These are phyloP conservation scores for Turritopsis dohrnii DNA, from an alignment of 30 jellyfish, hydroid and myxozoan species.

Conservation along the genomic window DNA sequence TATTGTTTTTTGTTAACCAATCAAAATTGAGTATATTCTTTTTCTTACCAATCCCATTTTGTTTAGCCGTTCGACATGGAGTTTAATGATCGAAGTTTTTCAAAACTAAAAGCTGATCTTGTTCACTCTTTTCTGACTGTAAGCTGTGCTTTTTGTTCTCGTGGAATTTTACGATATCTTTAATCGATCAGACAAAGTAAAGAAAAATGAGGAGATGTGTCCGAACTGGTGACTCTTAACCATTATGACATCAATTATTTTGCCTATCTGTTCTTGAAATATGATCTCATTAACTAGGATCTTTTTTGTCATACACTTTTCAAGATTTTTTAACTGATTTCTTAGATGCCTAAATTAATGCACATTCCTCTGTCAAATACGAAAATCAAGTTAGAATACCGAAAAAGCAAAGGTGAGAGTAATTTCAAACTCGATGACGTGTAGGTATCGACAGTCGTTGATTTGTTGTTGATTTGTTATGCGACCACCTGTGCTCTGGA, in stretches of 20 bases:
- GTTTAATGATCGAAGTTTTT: constrained; percentile 31
- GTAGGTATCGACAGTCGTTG: no score
- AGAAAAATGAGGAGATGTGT: background rate
- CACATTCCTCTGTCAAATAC: constrained; percentile 32
- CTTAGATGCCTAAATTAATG: constrained; percentile 34
- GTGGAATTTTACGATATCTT: no score
- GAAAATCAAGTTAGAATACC: constrained; percentile 22
- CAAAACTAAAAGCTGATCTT: constrained; percentile 36
- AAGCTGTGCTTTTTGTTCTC: background rate
- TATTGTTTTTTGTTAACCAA: constrained; percentile 1
- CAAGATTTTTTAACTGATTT: background rate
- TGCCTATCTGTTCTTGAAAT: no score
- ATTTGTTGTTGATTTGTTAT: no score
- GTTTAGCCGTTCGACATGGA: constrained; percentile 38
- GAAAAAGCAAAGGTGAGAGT: background rate
- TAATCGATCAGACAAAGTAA: no score
- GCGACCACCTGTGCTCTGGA: no score
- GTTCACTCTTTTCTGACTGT: constrained; percentile 43
- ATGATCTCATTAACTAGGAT: no score
- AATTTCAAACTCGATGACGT: no score
- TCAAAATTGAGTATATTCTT: background rate
- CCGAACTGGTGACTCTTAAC: no score
- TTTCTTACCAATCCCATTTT: background rate
- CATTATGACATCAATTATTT: no score
- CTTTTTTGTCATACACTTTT: background rate